A percentile compares a stretch with the other conserved stretches of the same genome.
Conservation (phyloP, 2,113 vertebrate genomes). For the Phylloscopus whistleri region DNA sequence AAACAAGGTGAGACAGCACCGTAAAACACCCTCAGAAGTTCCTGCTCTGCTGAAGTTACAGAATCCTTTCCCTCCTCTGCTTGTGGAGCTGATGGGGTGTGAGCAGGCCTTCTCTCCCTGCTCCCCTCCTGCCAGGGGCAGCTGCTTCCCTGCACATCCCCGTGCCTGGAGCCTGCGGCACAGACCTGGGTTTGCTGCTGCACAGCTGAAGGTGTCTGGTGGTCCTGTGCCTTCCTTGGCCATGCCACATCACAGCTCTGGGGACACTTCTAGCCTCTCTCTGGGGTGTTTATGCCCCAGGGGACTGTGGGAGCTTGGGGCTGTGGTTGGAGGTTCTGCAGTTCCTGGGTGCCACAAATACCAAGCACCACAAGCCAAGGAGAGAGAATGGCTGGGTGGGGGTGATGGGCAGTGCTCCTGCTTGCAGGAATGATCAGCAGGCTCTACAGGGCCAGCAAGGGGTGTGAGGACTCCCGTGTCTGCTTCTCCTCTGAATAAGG, state of each 20-base stretch:
- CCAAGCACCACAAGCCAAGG: background rate
- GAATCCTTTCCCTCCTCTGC: accelerated
- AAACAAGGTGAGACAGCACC: accelerated
- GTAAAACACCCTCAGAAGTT: background rate
- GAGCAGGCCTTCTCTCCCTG: accelerated
- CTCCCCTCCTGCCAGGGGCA: accelerated
- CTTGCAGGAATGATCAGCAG: background rate
- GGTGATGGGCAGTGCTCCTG: background rate
- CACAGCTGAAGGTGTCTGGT: background rate
- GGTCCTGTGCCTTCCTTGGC: background rate
- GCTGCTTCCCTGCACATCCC: background rate
- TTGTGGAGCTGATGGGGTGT: accelerated
- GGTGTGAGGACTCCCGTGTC: background rate
- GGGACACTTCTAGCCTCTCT: background rate
- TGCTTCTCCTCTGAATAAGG: background rate
- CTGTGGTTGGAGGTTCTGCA: background rate
- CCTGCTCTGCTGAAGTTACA: background rate
- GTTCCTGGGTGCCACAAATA: background rate
- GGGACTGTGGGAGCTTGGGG: background rate
- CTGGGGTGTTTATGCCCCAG: background rate
- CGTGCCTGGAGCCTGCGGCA: accelerated
- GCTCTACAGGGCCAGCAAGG: background rate
- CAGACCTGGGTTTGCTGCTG: accelerated
- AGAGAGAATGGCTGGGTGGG: background rate
- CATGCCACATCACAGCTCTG: accelerated